Base-by-base conservation (phyloP, 2,113 vertebrate genomes). In the Lycaon pictus region DNA sequence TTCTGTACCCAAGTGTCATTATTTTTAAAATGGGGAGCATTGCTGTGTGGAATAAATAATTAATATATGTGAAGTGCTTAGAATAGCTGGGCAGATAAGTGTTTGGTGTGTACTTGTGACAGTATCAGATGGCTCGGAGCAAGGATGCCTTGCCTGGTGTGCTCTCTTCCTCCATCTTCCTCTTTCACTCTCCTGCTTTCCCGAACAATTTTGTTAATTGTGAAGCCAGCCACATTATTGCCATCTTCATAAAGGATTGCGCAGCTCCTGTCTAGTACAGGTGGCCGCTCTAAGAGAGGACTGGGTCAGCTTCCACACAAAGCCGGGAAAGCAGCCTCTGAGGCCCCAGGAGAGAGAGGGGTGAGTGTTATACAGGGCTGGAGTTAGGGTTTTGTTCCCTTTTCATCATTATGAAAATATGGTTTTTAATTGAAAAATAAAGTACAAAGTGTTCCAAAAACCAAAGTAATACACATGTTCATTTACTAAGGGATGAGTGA, bases 381-480 rank as follows among this genome's bases (percentile, higher is more conserved):
- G 29, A 35, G 16, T 53, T 25, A 91, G 37, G 5, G 16, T 55
- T 87, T 83, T 53, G 0, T 79, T 81, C 67, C 7, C 32, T 86
- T 92, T 81, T 83, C 72, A n/a, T 23, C 63, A 2, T 74, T 82
- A 15, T 65, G 43, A 90, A 94, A 92, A 76, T 79, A 80, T 6
- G 11, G 90, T 90, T 22, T 95, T 94, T 25, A 76, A 65, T 48
- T 93, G 32, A 23, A n/a, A 71, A 27, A 87, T 84, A 20, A 12
- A 86, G 17, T 77, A 4, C 1, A 20, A 85, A 23, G 2, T 88
- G 5, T 95, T 93, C 43, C 69, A 0, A 58, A 94, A 95, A 51
- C 35, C 67, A 60, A 80, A 85, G 27, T 83, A 53, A 35, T 51
- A 4, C 4, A 11, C 32, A 11, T 10, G 32, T 56, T 94, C 82